A percentile compares a stretch with the other conserved stretches of the same genome.
Conservation (phyloP, 1,140 invertebrate genomes). For the Aphaenogaster ashmeadi region DNA sequence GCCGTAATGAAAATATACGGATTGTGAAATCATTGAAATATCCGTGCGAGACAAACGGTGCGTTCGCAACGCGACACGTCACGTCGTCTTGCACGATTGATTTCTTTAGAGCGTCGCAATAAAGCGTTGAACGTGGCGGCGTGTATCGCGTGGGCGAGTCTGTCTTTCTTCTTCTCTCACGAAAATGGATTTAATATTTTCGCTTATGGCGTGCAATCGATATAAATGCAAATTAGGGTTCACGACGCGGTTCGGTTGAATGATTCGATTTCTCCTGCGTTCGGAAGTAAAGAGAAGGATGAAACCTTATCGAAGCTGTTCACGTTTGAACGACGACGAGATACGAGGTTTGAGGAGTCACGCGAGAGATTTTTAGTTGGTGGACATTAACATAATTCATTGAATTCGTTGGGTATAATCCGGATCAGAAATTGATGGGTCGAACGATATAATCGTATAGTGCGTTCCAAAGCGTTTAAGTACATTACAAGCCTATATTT, state of each 20-base stretch:
- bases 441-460: background rate
- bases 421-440: slow-evolving; percentile 11
- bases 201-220: slow-evolving; percentile 75
- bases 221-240: slow-evolving; percentile 80
- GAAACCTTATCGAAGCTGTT: slow-evolving; percentile 43
- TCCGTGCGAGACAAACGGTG: slow-evolving; percentile 3
- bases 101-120: slow-evolving; percentile 57
- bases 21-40: slow-evolving; percentile 11
- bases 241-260: slow-evolving; percentile 31
- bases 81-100: slow-evolving; percentile 69
- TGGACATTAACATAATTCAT: slow-evolving; percentile 52
- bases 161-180: slow-evolving; percentile 42
- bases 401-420: slow-evolving; percentile 15
- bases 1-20: background rate
- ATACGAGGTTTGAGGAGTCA: slow-evolving; percentile 30
- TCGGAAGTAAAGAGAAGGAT: slow-evolving; percentile 16
- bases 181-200: slow-evolving; percentile 81
- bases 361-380: slow-evolving; percentile 23
- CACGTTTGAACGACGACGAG: slow-evolving; percentile 31
- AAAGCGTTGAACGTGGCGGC: slow-evolving; percentile 35
- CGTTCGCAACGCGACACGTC: slow-evolving; percentile 32
- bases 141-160: slow-evolving; percentile 32
- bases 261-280: slow-evolving; percentile 49
- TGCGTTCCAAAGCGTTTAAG: slow-evolving; percentile 5
- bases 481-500: slow-evolving; percentile 1